phyloP scores from a whole-genome alignment of 2,888 invertebrate species.

The Fragum sueziense region DNA sequence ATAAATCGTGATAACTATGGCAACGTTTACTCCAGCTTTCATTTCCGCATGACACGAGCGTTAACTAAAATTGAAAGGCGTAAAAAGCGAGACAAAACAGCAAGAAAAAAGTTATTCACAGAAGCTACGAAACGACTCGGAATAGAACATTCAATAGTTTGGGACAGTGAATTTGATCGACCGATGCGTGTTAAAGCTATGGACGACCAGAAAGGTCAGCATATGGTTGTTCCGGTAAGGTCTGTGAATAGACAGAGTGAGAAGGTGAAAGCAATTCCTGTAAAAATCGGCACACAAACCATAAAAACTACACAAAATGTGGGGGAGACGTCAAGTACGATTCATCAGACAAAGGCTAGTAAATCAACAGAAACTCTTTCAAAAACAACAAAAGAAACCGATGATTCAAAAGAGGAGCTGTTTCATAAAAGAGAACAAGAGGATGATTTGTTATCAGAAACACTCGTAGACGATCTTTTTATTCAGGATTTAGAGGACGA shows the following conservation, averaged over 20 bases:
- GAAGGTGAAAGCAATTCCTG: slow-evolving; percentile 2
- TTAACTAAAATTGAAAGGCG: slow-evolving; percentile 28
- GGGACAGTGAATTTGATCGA: slow-evolving; percentile 24
- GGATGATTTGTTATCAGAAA: not conserved
- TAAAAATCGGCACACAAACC: not conserved
- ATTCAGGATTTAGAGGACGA: not conserved
- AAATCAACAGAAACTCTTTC: not conserved
- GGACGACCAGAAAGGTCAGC: not conserved
- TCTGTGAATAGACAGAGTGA: not conserved
- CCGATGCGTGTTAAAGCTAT: not conserved
- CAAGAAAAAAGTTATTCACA: slow-evolving; percentile 15
- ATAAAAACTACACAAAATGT: not conserved
- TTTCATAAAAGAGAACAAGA: not conserved
- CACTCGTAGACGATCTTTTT: not conserved
- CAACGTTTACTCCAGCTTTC: slow-evolving; percentile 25
- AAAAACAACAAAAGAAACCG: not conserved
- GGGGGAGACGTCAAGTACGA: not conserved
- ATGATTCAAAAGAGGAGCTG: not conserved
- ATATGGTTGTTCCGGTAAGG: not conserved
- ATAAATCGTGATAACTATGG: slow-evolving; percentile 8
- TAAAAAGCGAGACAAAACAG: slow-evolving; percentile 12
- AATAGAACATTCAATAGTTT: slow-evolving; percentile 3
- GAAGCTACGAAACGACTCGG: slow-evolving; percentile 15
- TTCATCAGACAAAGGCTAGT: not conserved
- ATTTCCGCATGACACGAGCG: slow-evolving; percentile 21